A percentile compares a stretch with the other conserved stretches of the same genome.
Evolutionary conservation across 2,888 invertebrate species (phyloP).

Genomic region (Ecdyonurus torrentis): DNA sequence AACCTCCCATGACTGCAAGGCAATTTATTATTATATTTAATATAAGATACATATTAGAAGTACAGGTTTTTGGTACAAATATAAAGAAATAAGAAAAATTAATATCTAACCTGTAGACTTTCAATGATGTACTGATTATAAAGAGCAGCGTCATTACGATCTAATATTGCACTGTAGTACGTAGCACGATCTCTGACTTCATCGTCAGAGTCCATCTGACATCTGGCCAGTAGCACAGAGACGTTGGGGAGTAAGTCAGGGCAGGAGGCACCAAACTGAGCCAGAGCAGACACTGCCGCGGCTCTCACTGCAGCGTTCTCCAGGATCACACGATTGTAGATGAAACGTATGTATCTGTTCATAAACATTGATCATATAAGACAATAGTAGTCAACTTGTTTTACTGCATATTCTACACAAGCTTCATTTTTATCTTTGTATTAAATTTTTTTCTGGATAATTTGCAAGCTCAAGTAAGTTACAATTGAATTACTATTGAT

Average conservation of each 20-base stretch:
- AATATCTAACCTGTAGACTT: constrained; percentile 37
- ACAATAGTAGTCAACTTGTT: no score
- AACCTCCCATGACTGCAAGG: not conserved
- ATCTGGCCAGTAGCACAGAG: constrained; percentile 61
- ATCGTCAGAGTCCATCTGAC: constrained; percentile 93
- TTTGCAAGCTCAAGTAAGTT: no score
- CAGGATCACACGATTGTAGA: constrained; percentile 69
- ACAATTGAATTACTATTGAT: no score
- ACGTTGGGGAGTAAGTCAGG: constrained; percentile 78
- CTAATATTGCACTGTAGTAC: constrained; percentile 79
- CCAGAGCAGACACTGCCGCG: constrained; percentile 93
- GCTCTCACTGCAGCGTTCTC: constrained; percentile 92
- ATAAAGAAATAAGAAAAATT: not conserved
- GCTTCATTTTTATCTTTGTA: no score
- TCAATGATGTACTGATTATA: constrained; percentile 64
- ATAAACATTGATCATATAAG: no score
- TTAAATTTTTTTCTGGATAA: no score
- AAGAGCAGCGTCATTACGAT: constrained; percentile 46
- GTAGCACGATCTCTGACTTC: constrained; percentile 97
- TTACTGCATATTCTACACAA: no score
- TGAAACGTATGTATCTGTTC: constrained; percentile 41
- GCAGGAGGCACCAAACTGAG: constrained; percentile 94
- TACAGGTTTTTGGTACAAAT: not conserved
- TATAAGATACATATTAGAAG: not conserved
- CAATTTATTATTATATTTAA: constrained; percentile 2